Conservation (phyloP, 35 echinoderm and acorn worm species). For the Acanthaster planci region DNA sequence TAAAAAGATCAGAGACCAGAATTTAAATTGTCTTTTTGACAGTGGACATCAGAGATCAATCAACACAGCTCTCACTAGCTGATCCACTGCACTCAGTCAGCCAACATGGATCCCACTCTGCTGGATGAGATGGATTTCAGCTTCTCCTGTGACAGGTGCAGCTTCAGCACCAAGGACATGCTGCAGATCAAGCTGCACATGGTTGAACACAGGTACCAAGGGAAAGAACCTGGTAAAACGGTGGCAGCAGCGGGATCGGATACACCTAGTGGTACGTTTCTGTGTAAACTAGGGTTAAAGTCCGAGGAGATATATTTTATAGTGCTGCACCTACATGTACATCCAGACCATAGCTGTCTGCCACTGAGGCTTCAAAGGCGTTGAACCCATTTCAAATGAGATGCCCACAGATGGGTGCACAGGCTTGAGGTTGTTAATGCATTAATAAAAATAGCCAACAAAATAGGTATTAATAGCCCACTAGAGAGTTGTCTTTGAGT, state of each 20-base stretch:
- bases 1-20: background rate
- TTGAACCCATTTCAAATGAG: too few species aligned
- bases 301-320: too few species aligned
- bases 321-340: too few species aligned
- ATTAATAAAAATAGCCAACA: too few species aligned
- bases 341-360: too few species aligned
- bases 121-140: conserved; percentile 28
- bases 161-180: conserved; percentile 33
- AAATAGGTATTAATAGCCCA: too few species aligned
- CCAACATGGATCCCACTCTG: background rate
- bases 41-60: background rate
- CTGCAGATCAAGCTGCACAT: conserved; percentile 20
- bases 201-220: background rate
- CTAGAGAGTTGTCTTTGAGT: too few species aligned
- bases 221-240: background rate
- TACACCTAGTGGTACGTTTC: too few species aligned
- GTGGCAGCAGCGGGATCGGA: conserved; percentile 11
- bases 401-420: too few species aligned
- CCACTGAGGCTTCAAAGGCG: too few species aligned
- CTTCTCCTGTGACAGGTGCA: conserved; percentile 27
- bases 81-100: background rate
- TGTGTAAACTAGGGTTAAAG: too few species aligned
- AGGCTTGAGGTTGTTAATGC: too few species aligned
- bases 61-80: background rate
- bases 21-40: background rate